Base-by-base conservation (phyloP, 2,888 invertebrate genomes). In the Tinea pellionella region DNA sequence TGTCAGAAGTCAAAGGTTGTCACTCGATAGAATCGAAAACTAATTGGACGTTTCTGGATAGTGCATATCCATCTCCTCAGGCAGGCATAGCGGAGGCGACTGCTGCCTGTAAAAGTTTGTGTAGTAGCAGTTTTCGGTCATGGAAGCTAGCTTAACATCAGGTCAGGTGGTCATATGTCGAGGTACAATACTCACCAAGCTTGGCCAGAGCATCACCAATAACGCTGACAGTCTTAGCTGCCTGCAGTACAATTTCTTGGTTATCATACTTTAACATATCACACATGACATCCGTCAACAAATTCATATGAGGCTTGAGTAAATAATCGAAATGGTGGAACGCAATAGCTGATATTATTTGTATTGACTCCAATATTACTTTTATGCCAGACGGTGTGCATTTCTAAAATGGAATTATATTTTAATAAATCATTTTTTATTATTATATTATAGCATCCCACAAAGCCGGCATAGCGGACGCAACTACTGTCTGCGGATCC, bases 351-450 rank as follows among this genome's bases (percentile, higher is more conserved):
- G 90, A 89, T 0, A 93, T 67, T 0, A 94, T 90, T 84, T 94
- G 94, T 0, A 96, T 83, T 12, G 94, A 93, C 76, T 95, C 95
- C 16, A 95, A 78, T 62, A 94, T 89, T 56, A 96, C 89, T 15
- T 95, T 92, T 13, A 92, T 89, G 0, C 88, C 79, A n/a, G 88
- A 78, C 0, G 77, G 73, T 60, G 75, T 70, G 62, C 78, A 77
- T 62, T 74, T 77, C 80, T 88, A 74, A 15, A 78, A 77, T 37
- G 1, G 9, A 24, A 24, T 24, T 24, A 3, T 24, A 24, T 24
- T 24, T 24, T 24, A 24, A n/a, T n/a, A n/a, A n/a, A n/a, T n/a
- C n/a, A n/a, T n/a, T n/a, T n/a, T n/a, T n/a, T n/a, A n/a, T n/a
- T n/a, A n/a, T n/a, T n/a, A n/a, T n/a, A n/a, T n/a, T n/a, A n/a